A percentile compares a stretch with the other conserved stretches of the same genome.
Conservation (phyloP, 1,140 invertebrate species). For the Pogonus chalceus region DNA sequence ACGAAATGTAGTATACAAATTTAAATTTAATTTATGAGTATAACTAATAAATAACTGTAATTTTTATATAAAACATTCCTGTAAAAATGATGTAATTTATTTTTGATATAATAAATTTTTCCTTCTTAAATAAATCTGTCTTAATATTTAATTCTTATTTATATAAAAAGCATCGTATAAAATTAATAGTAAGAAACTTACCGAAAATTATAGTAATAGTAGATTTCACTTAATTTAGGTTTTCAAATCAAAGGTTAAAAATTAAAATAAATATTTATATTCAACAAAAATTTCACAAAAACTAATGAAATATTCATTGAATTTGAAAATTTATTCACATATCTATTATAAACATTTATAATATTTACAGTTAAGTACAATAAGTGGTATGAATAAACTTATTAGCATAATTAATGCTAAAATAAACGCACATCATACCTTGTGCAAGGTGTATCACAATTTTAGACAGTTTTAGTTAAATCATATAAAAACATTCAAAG, state of each 20-base stretch:
- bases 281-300: too few species aligned
- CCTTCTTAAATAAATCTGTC: neutral
- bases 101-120: slow-evolving; percentile 6
- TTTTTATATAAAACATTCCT: neutral
- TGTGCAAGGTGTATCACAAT: slow-evolving; percentile 1
- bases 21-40: neutral
- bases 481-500: slow-evolving; percentile 4
- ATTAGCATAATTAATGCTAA: neutral
- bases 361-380: slow-evolving; percentile 4
- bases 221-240: too few species aligned
- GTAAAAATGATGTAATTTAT: slow-evolving; percentile 6
- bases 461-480: neutral
- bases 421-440: neutral
- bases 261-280: too few species aligned
- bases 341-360: slow-evolving; percentile 1
- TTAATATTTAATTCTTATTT: neutral
- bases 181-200: too few species aligned
- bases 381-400: neutral
- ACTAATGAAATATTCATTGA: too few species aligned
- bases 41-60: neutral
- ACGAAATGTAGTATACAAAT: too few species aligned
- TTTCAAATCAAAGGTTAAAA: too few species aligned
- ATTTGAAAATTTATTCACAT: neutral
- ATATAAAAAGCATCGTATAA: neutral
- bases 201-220: too few species aligned